Percentiles rank a stretch among this genome's conserved stretches.
Evolutionary conservation across 1,140 invertebrate species (phyloP).

Genomic region (Chironomus striatipennis): DNA sequence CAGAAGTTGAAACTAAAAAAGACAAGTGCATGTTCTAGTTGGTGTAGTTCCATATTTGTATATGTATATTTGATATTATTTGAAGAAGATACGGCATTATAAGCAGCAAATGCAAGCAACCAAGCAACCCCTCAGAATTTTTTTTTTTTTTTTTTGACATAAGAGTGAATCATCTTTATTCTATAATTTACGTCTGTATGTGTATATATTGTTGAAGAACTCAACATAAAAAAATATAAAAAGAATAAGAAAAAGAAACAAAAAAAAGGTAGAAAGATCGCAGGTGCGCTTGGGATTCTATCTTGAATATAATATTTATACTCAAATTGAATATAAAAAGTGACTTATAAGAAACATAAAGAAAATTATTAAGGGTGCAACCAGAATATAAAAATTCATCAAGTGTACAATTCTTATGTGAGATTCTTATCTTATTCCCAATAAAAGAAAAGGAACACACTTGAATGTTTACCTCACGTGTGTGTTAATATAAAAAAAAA

Average conservation of each 20-base stretch:
- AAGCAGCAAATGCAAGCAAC: slow-evolving; percentile 7
- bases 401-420: not conserved
- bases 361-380: not conserved
- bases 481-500: too few species aligned
- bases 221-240: not conserved
- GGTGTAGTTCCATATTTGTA: not conserved
- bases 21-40: slow-evolving; percentile 10
- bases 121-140: not conserved
- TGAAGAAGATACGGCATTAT: not conserved
- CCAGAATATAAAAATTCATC: not conserved
- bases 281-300: not conserved
- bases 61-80: not conserved
- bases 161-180: slow-evolving; percentile 3
- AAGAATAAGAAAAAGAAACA: not conserved
- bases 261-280: not conserved
- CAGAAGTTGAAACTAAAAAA: not conserved
- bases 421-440: not conserved
- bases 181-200: not conserved
- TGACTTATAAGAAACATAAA: not conserved
- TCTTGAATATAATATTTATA: not conserved
- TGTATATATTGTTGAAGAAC: not conserved
- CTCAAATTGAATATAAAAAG: not conserved
- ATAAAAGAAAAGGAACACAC: not conserved
- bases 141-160: not conserved
- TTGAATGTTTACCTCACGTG: not conserved